A percentile compares a stretch with the other conserved stretches of the same genome.
These are phyloP conservation scores for Virgularia gustaviana DNA, from an alignment of 92 coral and sea anemone species.

Conservation along the genomic window DNA sequence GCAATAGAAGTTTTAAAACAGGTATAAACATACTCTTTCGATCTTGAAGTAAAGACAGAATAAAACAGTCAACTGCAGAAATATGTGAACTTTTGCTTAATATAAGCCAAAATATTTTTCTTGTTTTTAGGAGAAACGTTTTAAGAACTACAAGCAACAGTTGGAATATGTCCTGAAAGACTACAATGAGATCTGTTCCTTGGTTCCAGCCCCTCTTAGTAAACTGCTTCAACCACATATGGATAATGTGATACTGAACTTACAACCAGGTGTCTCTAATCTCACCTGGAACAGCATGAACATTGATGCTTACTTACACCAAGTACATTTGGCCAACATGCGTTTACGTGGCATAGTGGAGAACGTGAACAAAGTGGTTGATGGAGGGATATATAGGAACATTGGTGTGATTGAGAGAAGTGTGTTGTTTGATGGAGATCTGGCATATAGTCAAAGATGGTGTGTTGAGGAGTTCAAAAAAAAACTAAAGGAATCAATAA, in stretches of 20 bases:
- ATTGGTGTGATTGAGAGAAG: constrained; percentile 64
- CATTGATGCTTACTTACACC: constrained; percentile 93
- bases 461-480: constrained; percentile 67
- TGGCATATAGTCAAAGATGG: constrained; percentile 82
- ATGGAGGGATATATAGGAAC: constrained; percentile 66
- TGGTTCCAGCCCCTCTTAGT: constrained; percentile 69
- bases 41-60: too few species aligned
- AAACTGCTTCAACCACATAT: constrained; percentile 84
- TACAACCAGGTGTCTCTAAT: constrained; percentile 87
- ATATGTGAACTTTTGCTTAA: too few species aligned
- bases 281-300: constrained; percentile 98
- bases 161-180: constrained; percentile 80
- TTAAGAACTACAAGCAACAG: constrained; percentile 89
- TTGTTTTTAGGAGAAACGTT: constrained; percentile 74
- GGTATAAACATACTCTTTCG: constrained; percentile 33
- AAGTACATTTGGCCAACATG: constrained; percentile 86
- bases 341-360: constrained; percentile 77
- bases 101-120: too few species aligned
- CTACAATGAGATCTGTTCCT: constrained; percentile 72
- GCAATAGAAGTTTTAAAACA: constrained; percentile 83
- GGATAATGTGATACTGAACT: constrained; percentile 89
- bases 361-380: constrained; percentile 67
- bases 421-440: constrained; percentile 74
- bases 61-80: too few species aligned
- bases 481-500: constrained; percentile 59